These are phyloP conservation scores for Crotalus horridus DNA, from an alignment of 2,113 vertebrate genomes.

Conservation along the genomic window DNA sequence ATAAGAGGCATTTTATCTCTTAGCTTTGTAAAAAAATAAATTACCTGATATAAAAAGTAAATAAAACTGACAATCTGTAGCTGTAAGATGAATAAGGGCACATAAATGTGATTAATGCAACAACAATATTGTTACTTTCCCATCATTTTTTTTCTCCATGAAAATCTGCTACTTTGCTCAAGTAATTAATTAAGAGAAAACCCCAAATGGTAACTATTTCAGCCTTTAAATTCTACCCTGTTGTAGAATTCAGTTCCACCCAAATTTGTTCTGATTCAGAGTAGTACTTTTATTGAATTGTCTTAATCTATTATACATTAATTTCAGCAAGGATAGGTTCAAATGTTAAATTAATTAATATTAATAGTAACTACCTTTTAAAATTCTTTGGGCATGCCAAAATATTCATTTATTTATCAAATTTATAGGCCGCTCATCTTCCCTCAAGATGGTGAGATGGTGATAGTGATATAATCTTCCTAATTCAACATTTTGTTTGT, in stretches of 20 bases:
- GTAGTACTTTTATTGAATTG: neutral
- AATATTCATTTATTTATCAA: neutral
- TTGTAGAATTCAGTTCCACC: neutral
- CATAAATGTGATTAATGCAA: neutral
- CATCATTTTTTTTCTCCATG: neutral
- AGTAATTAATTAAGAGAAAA: neutral
- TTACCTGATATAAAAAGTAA: neutral
- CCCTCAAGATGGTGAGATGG: too few species aligned
- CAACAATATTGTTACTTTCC: neutral
- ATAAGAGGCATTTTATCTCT: neutral
- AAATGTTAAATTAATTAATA: accelerated
- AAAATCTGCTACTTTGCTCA: neutral
- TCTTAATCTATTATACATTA: neutral
- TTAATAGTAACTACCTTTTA: neutral
- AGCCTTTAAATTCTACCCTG: neutral
- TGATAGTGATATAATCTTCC: neutral
- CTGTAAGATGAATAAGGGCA: neutral
- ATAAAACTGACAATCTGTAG: neutral
- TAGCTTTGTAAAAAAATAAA: neutral
- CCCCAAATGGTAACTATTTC: neutral
- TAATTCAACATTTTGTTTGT: neutral
- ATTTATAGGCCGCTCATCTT: too few species aligned
- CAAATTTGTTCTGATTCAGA: neutral
- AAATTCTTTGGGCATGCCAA: neutral
- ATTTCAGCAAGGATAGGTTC: neutral